phyloP scores from a whole-genome alignment of 2,888 invertebrate species.

The Lasioglossum lativentre region DNA sequence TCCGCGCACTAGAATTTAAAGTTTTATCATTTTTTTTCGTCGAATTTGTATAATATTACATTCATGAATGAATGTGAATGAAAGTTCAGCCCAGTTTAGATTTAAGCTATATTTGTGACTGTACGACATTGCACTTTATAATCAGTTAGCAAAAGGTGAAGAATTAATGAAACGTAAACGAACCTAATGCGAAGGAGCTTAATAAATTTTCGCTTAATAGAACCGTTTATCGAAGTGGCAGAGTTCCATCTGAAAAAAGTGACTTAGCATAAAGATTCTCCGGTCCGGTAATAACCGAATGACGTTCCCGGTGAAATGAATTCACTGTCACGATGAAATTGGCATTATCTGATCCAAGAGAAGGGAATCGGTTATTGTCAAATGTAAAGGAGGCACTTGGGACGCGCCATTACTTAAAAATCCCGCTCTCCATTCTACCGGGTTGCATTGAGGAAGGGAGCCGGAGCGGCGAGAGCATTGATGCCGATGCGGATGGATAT shows the following conservation, averaged over 20 bases:
- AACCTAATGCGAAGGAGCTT: background rate
- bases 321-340: background rate
- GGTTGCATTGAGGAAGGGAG: constrained; percentile 24
- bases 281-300: background rate
- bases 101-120: no score
- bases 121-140: background rate
- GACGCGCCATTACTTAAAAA: constrained; percentile 74
- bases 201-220: background rate
- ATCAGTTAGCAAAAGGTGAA: background rate
- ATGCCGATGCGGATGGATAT: constrained; percentile 60
- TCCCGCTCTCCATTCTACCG: constrained; percentile 18
- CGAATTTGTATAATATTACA: no score
- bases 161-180: background rate
- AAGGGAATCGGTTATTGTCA: constrained; percentile 43
- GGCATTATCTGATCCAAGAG: background rate
- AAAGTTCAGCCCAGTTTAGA: no score
- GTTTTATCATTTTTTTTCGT: no score
- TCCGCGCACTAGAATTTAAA: no score
- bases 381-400: constrained; percentile 37
- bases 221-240: background rate
- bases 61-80: no score
- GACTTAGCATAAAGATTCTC: background rate
- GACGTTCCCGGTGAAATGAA: background rate
- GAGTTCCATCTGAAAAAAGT: background rate
- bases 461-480: constrained; percentile 48